These are phyloP conservation scores for Potorous gilbertii DNA, from an alignment of 2,797 vertebrate species.

Conservation along the genomic window DNA sequence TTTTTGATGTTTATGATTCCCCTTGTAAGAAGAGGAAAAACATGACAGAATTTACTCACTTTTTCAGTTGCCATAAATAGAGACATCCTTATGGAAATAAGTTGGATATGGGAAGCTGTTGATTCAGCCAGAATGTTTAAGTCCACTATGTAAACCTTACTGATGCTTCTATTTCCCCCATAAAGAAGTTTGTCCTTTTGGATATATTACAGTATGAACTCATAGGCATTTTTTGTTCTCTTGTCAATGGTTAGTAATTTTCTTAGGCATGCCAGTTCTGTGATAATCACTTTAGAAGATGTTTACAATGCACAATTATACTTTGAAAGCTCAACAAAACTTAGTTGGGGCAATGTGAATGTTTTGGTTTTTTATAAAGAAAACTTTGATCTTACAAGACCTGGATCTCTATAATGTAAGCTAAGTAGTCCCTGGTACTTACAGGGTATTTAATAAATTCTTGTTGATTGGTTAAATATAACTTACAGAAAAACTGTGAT, in stretches of 20 bases:
- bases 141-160: background rate
- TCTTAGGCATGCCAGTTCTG: background rate
- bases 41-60: background rate
- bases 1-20: background rate
- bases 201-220: background rate
- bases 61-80: slow-evolving; percentile 35
- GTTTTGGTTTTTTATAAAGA: slow-evolving; percentile 6
- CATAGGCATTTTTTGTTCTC: background rate
- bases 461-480: background rate
- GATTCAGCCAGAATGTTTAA: slow-evolving; percentile 25
- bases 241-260: background rate
- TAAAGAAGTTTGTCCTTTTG: background rate
- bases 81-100: slow-evolving; percentile 34
- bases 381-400: background rate
- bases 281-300: slow-evolving; percentile 19
- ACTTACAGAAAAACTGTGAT: slow-evolving; percentile 19
- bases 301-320: background rate
- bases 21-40: slow-evolving; percentile 32
- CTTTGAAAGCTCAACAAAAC: background rate
- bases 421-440: background rate
- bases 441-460: background rate
- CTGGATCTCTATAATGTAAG: background rate
- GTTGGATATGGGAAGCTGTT: background rate
- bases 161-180: background rate
- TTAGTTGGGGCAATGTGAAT: background rate